These are phyloP conservation scores for Polymixis flavicincta DNA, from an alignment of 2,888 invertebrate species.

Conservation along the genomic window DNA sequence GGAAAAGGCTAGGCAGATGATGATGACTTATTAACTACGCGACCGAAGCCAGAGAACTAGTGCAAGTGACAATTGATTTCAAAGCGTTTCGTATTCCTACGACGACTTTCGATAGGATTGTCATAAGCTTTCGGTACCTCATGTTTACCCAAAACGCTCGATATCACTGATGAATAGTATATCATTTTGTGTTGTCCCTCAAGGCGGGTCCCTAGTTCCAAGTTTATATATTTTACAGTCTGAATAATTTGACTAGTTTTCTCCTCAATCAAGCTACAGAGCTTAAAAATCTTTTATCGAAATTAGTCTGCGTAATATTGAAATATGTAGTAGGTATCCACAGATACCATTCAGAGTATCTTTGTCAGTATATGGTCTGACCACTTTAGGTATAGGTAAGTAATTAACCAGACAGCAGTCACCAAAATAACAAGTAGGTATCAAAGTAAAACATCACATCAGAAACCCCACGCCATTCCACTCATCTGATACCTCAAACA, in stretches of 20 bases:
- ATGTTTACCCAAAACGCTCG: background rate
- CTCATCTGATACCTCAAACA: slow-evolving; percentile 35
- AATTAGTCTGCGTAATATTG: background rate
- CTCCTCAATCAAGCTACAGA: background rate
- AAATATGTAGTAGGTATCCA: background rate
- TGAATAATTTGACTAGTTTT: background rate
- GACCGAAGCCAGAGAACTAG: background rate
- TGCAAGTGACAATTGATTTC: background rate
- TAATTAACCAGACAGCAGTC: too few species aligned
- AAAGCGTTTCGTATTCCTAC: background rate
- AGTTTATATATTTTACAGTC: background rate
- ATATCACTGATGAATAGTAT: background rate
- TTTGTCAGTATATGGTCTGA: too few species aligned
- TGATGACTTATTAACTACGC: background rate
- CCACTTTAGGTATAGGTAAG: too few species aligned
- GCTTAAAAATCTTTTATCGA: background rate
- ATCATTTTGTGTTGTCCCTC: background rate
- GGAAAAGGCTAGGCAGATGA: too few species aligned
- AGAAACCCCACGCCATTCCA: background rate
- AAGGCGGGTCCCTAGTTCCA: background rate
- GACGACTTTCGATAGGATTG: background rate
- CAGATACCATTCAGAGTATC: background rate
- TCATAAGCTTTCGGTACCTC: background rate
- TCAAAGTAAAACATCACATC: slow-evolving; percentile 7
- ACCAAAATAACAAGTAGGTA: background rate